Conservation (phyloP, 2,113 vertebrate species). For the Solea solea region DNA sequence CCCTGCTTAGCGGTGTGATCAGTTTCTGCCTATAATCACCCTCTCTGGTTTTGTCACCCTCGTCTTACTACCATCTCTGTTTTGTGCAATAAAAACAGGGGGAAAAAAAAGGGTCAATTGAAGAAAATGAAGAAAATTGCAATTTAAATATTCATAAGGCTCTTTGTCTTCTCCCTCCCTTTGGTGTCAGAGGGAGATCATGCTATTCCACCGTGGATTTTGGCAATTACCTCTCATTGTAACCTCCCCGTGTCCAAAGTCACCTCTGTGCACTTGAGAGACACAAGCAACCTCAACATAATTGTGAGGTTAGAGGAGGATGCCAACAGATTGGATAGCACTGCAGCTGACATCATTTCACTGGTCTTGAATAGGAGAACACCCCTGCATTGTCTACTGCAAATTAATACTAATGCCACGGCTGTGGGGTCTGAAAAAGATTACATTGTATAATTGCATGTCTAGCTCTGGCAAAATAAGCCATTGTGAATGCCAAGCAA, state of each 20-base stretch:
- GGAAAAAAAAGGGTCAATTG: constrained; percentile 68
- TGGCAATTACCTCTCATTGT: constrained; percentile 76
- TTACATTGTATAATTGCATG: constrained; percentile 66
- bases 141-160: constrained; percentile 81
- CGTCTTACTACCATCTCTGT: constrained; percentile 16
- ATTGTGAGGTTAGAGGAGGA: constrained; percentile 64
- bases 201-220: constrained; percentile 74
- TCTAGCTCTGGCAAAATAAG: constrained; percentile 47
- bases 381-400: constrained; percentile 51
- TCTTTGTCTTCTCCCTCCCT: constrained; percentile 73
- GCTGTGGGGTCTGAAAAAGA: constrained; percentile 53
- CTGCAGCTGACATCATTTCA: constrained; percentile 64
- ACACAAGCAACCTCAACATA: constrained; percentile 59
- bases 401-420: constrained; percentile 67
- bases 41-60: constrained; percentile 37
- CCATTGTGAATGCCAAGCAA: constrained; percentile 38
- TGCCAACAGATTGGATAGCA: constrained; percentile 55
- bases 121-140: constrained; percentile 77
- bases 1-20: constrained; percentile 23
- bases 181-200: constrained; percentile 60
- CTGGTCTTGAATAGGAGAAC: constrained; percentile 52
- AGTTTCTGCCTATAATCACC: constrained; percentile 33
- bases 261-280: constrained; percentile 57
- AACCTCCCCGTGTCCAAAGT: constrained; percentile 69
- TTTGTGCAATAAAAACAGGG: constrained; percentile 1